Evolutionary conservation across 1,140 invertebrate species (phyloP), one percentile per base, ranked within the genome.

Genomic region (Drosophila saltans): DNA sequence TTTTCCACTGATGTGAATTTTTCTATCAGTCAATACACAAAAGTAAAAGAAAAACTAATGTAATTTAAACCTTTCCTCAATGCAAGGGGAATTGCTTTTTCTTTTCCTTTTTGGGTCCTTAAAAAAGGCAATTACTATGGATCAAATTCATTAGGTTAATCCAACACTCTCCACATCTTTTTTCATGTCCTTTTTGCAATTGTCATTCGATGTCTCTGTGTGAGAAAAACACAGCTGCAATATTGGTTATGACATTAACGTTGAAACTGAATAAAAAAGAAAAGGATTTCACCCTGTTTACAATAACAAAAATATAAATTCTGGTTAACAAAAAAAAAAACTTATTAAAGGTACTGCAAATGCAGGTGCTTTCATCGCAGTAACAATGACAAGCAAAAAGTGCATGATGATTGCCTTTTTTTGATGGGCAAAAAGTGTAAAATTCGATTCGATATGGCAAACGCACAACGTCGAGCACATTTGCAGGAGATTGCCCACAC

Each of bases 401-500:
- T 52, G 45, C 21, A 26, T 52, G 8, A 26, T 52, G 45, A 52
- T 52, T 52, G 21, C 45, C 45, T 78, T 78, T 77, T 61, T 41
- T 45, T 43, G 48, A 10, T 45, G 21, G 30, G 41, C 64, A 59
- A 57, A 64, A 66, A 68, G 82, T 81, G 82, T 82, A 75, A 88
- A 85, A 85, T 79, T 72, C 71, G 66, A 85, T 72, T 72, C 71
- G 66, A 85, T 72, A 85, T 72, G 63, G 61, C 69, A 78, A 78
- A 78, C 68, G 69, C 55, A 69, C 59, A 72, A 3, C 11, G 26
- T 30, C 2, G 16, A 9, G 45, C 45, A 48, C 45, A 21, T 45
- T 48, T 48, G 45, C 45, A 21, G 45, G 21, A 48, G 16, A 48
- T 21, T 48, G 45, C 45, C 45, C 8, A 2, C 9, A 16, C 8